Evolutionary conservation across 2,113 vertebrate genomes (phyloP).

Genomic region (Alouatta palliata): DNA sequence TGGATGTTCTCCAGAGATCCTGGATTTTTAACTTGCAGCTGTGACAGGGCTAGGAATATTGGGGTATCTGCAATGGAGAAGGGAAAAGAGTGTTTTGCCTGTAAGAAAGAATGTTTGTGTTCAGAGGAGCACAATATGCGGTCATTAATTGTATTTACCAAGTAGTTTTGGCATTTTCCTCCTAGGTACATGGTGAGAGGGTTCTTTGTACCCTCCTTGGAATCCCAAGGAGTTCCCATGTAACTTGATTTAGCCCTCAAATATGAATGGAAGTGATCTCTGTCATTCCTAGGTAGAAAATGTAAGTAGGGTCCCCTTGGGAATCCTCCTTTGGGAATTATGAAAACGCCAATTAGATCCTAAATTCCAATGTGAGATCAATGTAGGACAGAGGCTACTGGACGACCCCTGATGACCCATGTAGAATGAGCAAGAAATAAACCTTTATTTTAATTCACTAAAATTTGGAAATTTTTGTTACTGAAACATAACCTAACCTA

Average conservation of each 20-base stretch:
- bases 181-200: background rate
- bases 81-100: background rate
- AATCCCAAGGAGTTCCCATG: background rate
- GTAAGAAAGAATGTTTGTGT: background rate
- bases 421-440: background rate
- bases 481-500: background rate
- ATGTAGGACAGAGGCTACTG: background rate
- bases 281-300: background rate
- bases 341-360: background rate
- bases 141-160: background rate
- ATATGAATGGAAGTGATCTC: background rate
- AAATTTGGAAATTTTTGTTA: background rate
- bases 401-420: too few species aligned
- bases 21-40: background rate
- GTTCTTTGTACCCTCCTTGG: background rate
- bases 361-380: background rate
- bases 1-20: background rate
- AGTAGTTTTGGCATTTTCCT: background rate
- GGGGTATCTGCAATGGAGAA: background rate
- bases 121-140: background rate
- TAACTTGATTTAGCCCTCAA: background rate
- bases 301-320: background rate
- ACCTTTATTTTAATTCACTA: background rate
- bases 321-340: background rate
- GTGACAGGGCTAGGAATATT: background rate